A percentile compares a stretch with the other conserved stretches of the same genome.
Evolutionary conservation across 2,797 vertebrate species (phyloP).

Genomic region (Myoxocephalus aenaeus): DNA sequence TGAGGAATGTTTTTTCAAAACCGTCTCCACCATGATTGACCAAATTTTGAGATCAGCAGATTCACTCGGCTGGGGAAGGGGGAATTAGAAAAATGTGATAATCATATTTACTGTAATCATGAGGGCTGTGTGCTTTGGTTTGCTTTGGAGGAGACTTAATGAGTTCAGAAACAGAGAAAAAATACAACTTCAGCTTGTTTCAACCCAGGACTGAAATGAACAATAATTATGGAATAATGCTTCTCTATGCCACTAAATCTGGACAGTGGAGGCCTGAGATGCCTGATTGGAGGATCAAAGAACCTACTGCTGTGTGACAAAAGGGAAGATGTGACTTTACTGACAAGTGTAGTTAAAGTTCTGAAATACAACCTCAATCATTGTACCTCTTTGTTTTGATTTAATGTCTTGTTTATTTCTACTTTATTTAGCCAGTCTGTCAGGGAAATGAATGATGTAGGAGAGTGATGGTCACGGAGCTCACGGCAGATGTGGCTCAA

Average conservation of each 20-base stretch:
- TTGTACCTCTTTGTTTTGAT: background rate
- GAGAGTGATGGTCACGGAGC: background rate
- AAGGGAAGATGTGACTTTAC: background rate
- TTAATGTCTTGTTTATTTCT: background rate
- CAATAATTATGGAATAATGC: background rate
- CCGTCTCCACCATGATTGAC: background rate
- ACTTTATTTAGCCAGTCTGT: background rate
- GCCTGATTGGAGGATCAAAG: background rate
- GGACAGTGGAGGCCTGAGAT: background rate
- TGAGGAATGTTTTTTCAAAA: slow-evolving; percentile 3
- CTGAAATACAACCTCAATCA: background rate
- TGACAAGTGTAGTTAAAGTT: background rate
- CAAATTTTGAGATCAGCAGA: slow-evolving; percentile 28
- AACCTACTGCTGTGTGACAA: background rate
- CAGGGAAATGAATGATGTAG: background rate
- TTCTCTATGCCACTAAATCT: background rate
- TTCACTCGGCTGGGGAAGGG: slow-evolving; percentile 3
- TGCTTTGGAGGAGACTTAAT: slow-evolving; percentile 28
- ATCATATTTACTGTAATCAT: slow-evolving; percentile 47
- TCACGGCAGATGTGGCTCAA: background rate
- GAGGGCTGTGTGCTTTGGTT: slow-evolving; percentile 12
- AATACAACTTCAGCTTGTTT: slow-evolving; percentile 11
- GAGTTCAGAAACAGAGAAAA: slow-evolving; percentile 14
- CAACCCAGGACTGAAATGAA: background rate
- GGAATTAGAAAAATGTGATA: slow-evolving; percentile 40